phyloP scores from a whole-genome alignment of 1,140 invertebrate species.

The Bombus picipes region DNA sequence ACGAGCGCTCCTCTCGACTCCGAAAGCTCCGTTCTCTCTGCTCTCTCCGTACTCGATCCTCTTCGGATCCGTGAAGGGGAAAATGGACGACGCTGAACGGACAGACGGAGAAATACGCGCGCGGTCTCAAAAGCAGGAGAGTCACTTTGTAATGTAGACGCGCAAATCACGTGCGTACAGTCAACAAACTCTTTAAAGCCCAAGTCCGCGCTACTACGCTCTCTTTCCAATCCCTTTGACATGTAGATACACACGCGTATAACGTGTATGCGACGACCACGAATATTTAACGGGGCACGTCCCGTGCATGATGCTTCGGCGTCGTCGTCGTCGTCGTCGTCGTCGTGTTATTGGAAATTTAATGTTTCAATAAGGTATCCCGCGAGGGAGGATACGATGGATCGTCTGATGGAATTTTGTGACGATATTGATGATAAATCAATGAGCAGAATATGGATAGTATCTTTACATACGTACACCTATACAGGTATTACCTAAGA shows the following conservation, averaged over 20 bases:
- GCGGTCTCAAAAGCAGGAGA: slow-evolving; percentile 34
- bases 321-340: neutral
- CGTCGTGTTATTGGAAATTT: slow-evolving; percentile 14
- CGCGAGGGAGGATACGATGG: neutral
- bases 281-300: slow-evolving; percentile 27
- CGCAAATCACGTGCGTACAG: slow-evolving; percentile 52
- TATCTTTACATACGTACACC: too few relatives aligned
- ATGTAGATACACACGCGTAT: slow-evolving; percentile 52
- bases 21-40: slow-evolving; percentile 8
- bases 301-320: neutral
- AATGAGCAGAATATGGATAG: neutral
- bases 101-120: slow-evolving; percentile 52
- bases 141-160: slow-evolving; percentile 50
- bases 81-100: slow-evolving; percentile 53
- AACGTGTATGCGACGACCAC: neutral
- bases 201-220: neutral
- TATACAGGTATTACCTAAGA: too few relatives aligned
- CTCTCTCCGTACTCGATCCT: slow-evolving; percentile 34
- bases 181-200: slow-evolving; percentile 49
- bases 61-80: slow-evolving; percentile 41
- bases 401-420: neutral
- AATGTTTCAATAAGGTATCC: neutral
- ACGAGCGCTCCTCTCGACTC: slow-evolving; percentile 30
- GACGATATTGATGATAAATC: neutral
- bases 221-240: slow-evolving; percentile 50